Evolutionary conservation across 2,797 vertebrate genomes (phyloP), one percentile per base, ranked within the genome.

Genomic region (Tiaroga cobitis): DNA sequence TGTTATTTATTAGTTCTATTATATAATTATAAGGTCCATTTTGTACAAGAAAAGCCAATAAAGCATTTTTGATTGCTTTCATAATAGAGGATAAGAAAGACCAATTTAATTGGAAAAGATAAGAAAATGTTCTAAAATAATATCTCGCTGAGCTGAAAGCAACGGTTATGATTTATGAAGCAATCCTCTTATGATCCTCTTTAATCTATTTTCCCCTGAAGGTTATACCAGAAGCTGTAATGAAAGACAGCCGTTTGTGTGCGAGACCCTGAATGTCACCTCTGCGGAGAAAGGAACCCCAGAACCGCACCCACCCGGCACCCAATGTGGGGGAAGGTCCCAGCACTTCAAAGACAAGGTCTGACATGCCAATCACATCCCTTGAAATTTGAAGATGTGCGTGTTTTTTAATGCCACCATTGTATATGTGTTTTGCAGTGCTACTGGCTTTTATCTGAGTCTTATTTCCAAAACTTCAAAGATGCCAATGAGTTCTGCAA

Each of bases 301-400:
- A 89, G 93, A 93, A 79, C 92, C 95, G 59, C 91, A 74, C 0
- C 92, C 93, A 21, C 87, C 67, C 3, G 94, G 93, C 84, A 90
- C 87, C 77, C 89, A 92, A 1, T 99, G 98, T 87, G 94, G 87
- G 61, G 87, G 90, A 0, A 1, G 0, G 0, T 95, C 95, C 87
- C 18, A 91, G 78, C 72, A 85, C 86, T 98, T 98, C 94, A 95
- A 92, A 90, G 94, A 97, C 88, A 99, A 99, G 97, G 98, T 99
- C 65, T 74, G 91, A 61, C 75, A 32, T 18, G 5, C 41, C 10
- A 79, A 0, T 74, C 32, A 49, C 34, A 39, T 76, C n/a, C 2
- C 9, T 70, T 39, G 37, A 80, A 43, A 39, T 68, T n/a, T 37
- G 29, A 51, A 46, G 46, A 54, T 8, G 8, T 1, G 0, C 54